These are phyloP conservation scores for Panonychus citri DNA, from an alignment of 1,140 invertebrate genomes.

Conservation along the genomic window DNA sequence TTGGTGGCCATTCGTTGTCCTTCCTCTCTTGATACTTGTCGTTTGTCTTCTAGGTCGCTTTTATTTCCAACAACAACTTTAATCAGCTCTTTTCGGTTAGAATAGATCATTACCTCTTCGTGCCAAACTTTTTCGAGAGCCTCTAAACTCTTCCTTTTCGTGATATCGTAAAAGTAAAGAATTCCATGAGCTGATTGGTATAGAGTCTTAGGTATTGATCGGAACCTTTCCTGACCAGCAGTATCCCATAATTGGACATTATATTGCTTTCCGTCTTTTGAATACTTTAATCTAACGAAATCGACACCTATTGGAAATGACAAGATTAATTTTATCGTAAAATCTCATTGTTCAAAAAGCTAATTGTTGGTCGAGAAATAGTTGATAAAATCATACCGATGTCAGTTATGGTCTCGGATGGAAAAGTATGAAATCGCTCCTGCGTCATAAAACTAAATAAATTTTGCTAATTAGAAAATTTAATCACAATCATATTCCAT, in stretches of 20 bases:
- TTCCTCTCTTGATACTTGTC: constrained; percentile 96
- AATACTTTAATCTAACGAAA: constrained; percentile 99
- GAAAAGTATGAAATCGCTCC: too few relatives aligned
- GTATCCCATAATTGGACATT: constrained; percentile 96
- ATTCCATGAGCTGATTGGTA: constrained; percentile 95
- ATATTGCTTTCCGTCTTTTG: constrained; percentile 95
- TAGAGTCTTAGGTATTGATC: constrained; percentile 94
- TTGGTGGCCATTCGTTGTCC: constrained; percentile 96
- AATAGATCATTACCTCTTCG: constrained; percentile 97
- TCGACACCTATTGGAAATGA: constrained; percentile 99
- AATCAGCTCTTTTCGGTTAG: constrained; percentile 94
- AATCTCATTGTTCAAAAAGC: too few relatives aligned
- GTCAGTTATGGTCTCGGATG: too few relatives aligned
- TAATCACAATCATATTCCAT: too few relatives aligned
- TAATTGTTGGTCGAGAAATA: too few relatives aligned
- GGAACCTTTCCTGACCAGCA: constrained; percentile 95
- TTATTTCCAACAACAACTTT: constrained; percentile 94
- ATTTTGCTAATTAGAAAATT: too few relatives aligned
- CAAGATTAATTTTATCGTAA: too few relatives aligned
- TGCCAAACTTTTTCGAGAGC: constrained; percentile 97
- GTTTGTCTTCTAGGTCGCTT: constrained; percentile 86
- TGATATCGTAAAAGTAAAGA: constrained; percentile 92
- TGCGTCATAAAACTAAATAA: too few relatives aligned
- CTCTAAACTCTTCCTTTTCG: constrained; percentile 93
- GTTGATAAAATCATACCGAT: too few relatives aligned